A percentile compares a stretch with the other conserved stretches of the same genome.
Evolutionary conservation across 1,140 invertebrate species (phyloP).

Genomic region (Pseudobourletiella spinata): DNA sequence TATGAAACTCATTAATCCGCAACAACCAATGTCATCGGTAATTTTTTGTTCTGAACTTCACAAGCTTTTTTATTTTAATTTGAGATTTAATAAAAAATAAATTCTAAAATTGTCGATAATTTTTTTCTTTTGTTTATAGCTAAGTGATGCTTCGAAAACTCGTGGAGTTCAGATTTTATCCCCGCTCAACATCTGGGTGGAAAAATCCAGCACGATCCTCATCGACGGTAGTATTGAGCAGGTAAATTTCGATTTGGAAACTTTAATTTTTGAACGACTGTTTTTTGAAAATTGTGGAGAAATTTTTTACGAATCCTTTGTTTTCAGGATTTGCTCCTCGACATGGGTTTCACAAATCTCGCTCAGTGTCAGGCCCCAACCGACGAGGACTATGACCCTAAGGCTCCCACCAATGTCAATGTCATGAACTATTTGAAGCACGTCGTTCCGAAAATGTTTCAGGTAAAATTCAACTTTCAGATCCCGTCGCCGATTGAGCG

Average conservation of each 20-base stretch:
- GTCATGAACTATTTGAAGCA: constrained; percentile 79
- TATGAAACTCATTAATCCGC: constrained; percentile 61
- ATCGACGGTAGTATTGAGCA: constrained; percentile 77
- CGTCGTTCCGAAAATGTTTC: constrained; percentile 78
- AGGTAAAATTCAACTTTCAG: constrained; percentile 38
- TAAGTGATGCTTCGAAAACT: background rate
- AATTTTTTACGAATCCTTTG: background rate
- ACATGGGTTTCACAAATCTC: constrained; percentile 67
- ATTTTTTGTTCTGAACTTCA: no score
- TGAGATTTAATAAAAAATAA: no score
- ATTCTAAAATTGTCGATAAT: no score
- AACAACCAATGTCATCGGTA: constrained; percentile 57
- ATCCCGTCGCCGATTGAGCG: background rate
- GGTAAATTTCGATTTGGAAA: constrained; percentile 36
- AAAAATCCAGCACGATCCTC: constrained; percentile 62
- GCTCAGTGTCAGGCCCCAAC: constrained; percentile 52
- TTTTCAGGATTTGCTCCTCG: constrained; percentile 43
- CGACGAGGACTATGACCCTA: constrained; percentile 38
- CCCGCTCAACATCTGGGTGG: constrained; percentile 63
- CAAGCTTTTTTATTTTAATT: no score
- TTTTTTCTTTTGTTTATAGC: no score
- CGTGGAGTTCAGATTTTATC: constrained; percentile 53
- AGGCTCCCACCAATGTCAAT: constrained; percentile 34
- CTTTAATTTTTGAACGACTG: no score
- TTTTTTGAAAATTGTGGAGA: no score